Percentiles rank a stretch among this genome's conserved stretches.
Evolutionary conservation across 2,888 invertebrate genomes (phyloP).

Genomic region (Cerastis leucographa): DNA sequence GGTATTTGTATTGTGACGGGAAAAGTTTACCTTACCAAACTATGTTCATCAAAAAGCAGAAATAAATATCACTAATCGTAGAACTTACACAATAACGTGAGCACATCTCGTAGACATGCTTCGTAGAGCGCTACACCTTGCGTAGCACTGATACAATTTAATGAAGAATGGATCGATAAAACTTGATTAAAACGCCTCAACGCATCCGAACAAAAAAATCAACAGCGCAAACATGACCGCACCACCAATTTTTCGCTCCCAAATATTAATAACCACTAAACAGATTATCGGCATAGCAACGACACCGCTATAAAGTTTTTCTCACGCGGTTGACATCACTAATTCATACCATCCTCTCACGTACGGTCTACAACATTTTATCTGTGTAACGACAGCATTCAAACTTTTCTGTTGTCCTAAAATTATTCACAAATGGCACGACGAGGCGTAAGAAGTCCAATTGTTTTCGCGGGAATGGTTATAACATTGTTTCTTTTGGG

Average conservation of each 20-base stretch:
- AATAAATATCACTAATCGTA: not conserved
- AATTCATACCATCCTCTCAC: conserved; percentile 60
- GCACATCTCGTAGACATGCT: not conserved
- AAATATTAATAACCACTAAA: conserved; percentile 61
- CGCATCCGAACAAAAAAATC: conserved; percentile 19
- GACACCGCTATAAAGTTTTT: conserved; percentile 48
- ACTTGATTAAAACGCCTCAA: not conserved
- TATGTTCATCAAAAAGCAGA: not conserved
- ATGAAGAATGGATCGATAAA: not conserved
- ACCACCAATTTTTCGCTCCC: conserved; percentile 17
- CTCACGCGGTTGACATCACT: conserved; percentile 45
- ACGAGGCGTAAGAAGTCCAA: conserved; percentile 66
- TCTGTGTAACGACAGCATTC: conserved; percentile 60
- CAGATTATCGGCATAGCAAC: conserved; percentile 54
- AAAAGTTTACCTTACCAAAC: not conserved
- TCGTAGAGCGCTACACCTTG: not conserved
- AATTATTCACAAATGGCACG: conserved; percentile 62
- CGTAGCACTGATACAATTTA: not conserved
- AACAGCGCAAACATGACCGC: conserved; percentile 5
- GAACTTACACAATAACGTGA: not conserved
- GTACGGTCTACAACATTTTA: conserved; percentile 61
- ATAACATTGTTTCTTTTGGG: conserved; percentile 61
- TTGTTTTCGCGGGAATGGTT: conserved; percentile 79
- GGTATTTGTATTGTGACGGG: not conserved
- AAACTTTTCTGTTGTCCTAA: conserved; percentile 49